Percentiles rank a stretch among this genome's conserved stretches.
These are phyloP conservation scores for Noctua pronuba DNA, from an alignment of 2,888 invertebrate species.

Conservation along the genomic window DNA sequence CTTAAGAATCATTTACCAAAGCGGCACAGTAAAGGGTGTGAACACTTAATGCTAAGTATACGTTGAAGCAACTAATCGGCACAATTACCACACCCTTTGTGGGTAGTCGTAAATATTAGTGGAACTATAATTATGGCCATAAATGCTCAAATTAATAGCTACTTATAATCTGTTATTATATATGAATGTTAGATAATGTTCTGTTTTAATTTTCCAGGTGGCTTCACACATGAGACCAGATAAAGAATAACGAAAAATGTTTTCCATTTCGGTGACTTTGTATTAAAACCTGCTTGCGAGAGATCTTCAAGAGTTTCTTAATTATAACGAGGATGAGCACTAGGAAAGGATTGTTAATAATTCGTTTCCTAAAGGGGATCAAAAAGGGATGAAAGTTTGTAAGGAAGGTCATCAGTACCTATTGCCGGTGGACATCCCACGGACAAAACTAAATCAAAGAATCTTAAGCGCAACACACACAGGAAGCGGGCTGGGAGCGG, in stretches of 20 bases:
- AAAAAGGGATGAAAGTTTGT: background rate
- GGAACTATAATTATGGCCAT: slow-evolving; percentile 28
- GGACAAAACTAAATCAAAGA: no score
- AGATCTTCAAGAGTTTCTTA: background rate
- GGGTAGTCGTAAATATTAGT: slow-evolving; percentile 39
- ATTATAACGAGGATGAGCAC: background rate
- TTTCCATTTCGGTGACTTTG: background rate
- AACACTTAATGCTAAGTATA: slow-evolving; percentile 35
- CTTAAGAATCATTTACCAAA: slow-evolving; percentile 33
- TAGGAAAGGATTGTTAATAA: background rate
- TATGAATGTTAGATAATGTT: background rate
- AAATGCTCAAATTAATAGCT: slow-evolving; percentile 18
- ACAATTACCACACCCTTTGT: slow-evolving; percentile 51
- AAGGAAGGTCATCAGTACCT: background rate
- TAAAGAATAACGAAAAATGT: background rate
- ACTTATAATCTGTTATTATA: slow-evolving; percentile 9
- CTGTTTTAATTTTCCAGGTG: background rate
- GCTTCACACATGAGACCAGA: background rate
- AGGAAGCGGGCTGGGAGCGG: no score
- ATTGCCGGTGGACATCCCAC: no score
- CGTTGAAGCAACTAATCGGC: slow-evolving; percentile 36
- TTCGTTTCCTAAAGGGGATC: background rate
- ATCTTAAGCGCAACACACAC: no score
- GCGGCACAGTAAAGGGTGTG: slow-evolving; percentile 20
- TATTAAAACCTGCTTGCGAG: background rate